A percentile compares a stretch with the other conserved stretches of the same genome.
Conservation (phyloP, 1,140 invertebrate species). For the Drosophila repletoides region DNA sequence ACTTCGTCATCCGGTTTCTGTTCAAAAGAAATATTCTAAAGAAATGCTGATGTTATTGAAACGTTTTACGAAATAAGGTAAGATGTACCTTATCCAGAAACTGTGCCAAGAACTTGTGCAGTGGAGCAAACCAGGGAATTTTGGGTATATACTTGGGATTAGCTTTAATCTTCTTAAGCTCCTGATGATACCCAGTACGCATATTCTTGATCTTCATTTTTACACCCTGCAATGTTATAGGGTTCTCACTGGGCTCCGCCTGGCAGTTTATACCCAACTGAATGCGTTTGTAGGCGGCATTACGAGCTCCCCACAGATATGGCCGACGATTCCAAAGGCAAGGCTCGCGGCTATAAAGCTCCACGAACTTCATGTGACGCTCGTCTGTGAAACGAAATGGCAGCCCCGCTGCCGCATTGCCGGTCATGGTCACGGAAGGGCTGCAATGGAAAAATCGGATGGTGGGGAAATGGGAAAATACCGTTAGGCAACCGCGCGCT, state of each 20-base stretch:
- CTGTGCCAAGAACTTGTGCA: constrained; percentile 45
- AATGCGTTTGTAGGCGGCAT: constrained; percentile 50
- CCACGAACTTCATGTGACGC: constrained; percentile 50
- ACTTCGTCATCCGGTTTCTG: neutral
- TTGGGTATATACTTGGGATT: constrained; percentile 48
- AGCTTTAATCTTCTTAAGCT: constrained; percentile 49
- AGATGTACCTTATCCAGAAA: constrained; percentile 53
- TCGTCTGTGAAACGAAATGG: constrained; percentile 62
- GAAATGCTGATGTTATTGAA: neutral
- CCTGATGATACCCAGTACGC: constrained; percentile 53
- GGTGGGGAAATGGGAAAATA: neutral
- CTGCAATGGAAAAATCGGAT: neutral
- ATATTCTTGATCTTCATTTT: constrained; percentile 66
- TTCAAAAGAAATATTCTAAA: neutral
- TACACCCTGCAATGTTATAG: constrained; percentile 35
- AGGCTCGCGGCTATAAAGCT: constrained; percentile 54
- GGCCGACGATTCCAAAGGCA: constrained; percentile 57
- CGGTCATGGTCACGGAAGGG: neutral
- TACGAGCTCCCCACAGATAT: constrained; percentile 39
- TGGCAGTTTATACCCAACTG: constrained; percentile 50
- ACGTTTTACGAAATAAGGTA: neutral
- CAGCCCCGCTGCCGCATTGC: neutral
- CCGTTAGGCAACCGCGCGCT: constrained; percentile 18
- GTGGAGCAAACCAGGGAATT: constrained; percentile 47
- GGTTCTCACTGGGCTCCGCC: constrained; percentile 7